These are phyloP conservation scores for Chrysogorgia sp. DNA, from an alignment of 92 coral and sea anemone genomes.

Conservation along the genomic window DNA sequence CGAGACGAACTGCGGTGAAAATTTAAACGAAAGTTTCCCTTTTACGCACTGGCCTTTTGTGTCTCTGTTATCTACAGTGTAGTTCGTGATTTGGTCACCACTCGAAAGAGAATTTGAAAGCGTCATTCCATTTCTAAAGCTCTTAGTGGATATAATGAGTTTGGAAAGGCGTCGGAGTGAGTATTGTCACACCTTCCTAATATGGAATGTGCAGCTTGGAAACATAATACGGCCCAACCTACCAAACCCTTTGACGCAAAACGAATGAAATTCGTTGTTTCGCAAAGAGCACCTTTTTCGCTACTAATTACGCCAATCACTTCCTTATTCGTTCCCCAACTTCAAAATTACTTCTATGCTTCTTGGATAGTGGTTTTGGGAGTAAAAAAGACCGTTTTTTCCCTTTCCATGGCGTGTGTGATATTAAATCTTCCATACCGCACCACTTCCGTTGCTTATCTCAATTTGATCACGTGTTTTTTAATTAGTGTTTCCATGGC, in stretches of 20 bases:
- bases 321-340: neutral
- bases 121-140: slow-evolving; percentile 34
- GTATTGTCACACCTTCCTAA: slow-evolving; percentile 43
- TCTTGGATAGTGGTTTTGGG: neutral
- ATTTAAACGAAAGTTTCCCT: neutral
- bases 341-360: neutral
- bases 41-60: neutral
- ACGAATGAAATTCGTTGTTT: neutral
- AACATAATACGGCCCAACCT: slow-evolving; percentile 23
- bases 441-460: slow-evolving; percentile 48
- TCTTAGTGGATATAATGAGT: slow-evolving; percentile 20
- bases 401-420: neutral
- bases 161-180: slow-evolving; percentile 16
- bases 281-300: neutral
- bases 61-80: neutral
- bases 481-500: slow-evolving; percentile 47
- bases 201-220: slow-evolving; percentile 22
- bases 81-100: slow-evolving; percentile 5
- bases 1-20: neutral
- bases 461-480: slow-evolving; percentile 28
- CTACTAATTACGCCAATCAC: neutral
- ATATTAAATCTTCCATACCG: slow-evolving; percentile 41
- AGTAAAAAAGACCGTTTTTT: neutral
- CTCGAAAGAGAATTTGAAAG: slow-evolving; percentile 14
- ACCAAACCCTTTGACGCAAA: slow-evolving; percentile 34